Conservation (phyloP, 2,113 vertebrate species). For the Melozone crissalis region DNA sequence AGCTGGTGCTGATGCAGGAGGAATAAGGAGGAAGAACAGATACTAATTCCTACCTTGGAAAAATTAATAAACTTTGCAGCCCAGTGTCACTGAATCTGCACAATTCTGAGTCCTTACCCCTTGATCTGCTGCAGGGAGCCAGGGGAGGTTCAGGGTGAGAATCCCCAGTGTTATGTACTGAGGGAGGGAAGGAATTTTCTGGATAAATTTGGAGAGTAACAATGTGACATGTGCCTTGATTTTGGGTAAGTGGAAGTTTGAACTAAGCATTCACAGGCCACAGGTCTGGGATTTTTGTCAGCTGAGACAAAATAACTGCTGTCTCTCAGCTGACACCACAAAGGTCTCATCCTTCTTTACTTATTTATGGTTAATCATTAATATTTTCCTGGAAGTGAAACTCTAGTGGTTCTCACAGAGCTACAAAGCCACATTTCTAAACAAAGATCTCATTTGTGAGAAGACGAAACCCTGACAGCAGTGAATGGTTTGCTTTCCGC, state of each 20-base stretch:
- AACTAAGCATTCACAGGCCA: background rate
- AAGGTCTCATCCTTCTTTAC: background rate
- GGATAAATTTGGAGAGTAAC: background rate
- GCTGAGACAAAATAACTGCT: background rate
- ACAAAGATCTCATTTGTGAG: background rate
- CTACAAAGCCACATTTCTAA: slow-evolving; percentile 1
- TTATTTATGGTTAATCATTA: background rate
- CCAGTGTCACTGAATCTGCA: background rate
- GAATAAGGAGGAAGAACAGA: background rate
- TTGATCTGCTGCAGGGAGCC: background rate
- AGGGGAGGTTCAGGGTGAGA: background rate
- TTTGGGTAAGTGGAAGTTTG: background rate
- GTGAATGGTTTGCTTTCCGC: slow-evolving; percentile 26
- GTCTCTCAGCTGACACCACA: background rate
- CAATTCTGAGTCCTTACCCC: background rate
- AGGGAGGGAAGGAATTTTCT: background rate
- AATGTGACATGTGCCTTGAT: background rate
- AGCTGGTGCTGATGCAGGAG: background rate
- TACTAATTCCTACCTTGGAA: background rate
- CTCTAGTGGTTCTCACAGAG: background rate
- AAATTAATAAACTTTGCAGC: background rate
- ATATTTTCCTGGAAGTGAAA: slow-evolving; percentile 21
- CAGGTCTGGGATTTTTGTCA: background rate
- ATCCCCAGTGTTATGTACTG: background rate
- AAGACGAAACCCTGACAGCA: background rate